phyloP scores from a whole-genome alignment of 2,888 invertebrate genomes.

The Lithodes maja region DNA sequence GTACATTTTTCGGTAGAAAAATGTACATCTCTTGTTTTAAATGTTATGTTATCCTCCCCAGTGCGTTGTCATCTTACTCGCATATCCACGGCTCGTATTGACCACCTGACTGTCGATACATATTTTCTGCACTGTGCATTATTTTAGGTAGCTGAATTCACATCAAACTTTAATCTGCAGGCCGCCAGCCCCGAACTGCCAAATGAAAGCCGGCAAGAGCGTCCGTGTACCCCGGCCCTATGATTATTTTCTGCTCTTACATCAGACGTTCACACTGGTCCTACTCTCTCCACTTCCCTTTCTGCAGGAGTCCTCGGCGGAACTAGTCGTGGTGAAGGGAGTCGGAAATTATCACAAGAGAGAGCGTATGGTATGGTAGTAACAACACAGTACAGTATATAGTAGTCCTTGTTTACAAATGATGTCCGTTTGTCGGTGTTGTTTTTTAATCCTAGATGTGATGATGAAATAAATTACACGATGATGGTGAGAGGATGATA shows the following conservation, averaged over 20 bases:
- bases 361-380: constrained; percentile 38
- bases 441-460: constrained; percentile 24
- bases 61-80: no score
- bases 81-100: no score
- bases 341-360: constrained; percentile 50
- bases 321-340: constrained; percentile 31
- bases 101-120: no score
- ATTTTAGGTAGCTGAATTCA: no score
- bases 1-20: no score
- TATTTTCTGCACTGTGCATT: no score
- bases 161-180: no score
- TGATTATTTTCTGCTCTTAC: not conserved
- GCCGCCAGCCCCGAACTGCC: no score
- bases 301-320: constrained; percentile 32
- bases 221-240: no score
- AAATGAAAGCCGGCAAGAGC: no score
- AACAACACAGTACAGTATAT: constrained; percentile 38
- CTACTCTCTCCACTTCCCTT: constrained; percentile 12
- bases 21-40: no score
- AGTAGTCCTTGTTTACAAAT: constrained; percentile 18
- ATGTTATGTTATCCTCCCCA: no score
- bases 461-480: constrained; percentile 56
- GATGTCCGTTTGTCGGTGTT: not conserved
- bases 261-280: not conserved
- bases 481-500: constrained; percentile 30